phyloP scores from a whole-genome alignment of 2,113 vertebrate genomes.

The Vombatus ursinus region DNA sequence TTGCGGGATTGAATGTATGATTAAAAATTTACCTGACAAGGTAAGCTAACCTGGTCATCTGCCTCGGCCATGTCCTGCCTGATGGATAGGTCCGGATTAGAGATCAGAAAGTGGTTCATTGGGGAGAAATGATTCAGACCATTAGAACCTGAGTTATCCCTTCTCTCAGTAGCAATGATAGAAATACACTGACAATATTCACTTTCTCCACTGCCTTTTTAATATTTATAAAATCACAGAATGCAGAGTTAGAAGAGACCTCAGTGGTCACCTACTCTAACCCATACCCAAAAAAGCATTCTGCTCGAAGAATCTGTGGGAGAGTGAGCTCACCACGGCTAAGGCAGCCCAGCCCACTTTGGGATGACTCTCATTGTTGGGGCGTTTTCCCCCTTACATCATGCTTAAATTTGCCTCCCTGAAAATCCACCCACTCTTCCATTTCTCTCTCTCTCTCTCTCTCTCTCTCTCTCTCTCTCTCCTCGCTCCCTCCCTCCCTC shows the following conservation, averaged over 20 bases:
- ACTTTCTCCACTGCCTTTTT: background rate
- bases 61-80: background rate
- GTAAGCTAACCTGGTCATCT: background rate
- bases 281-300: background rate
- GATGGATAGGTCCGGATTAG: background rate
- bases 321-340: background rate
- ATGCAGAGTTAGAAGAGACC: background rate
- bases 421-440: background rate
- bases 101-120: background rate
- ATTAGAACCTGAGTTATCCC: background rate
- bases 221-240: background rate
- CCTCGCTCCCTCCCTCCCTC: no score
- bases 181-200: background rate
- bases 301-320: background rate
- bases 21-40: background rate
- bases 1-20: background rate
- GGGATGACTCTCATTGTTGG: background rate
- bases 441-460: background rate
- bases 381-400: conserved; percentile 1
- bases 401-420: background rate
- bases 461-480: background rate
- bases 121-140: background rate
- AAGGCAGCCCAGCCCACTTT: background rate
- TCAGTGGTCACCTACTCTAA: background rate
- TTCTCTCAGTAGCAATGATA: background rate